Percentiles rank a stretch among this genome's conserved stretches.
These are phyloP conservation scores for Xenopus petersii DNA, from an alignment of 2,797 vertebrate genomes.

Conservation along the genomic window DNA sequence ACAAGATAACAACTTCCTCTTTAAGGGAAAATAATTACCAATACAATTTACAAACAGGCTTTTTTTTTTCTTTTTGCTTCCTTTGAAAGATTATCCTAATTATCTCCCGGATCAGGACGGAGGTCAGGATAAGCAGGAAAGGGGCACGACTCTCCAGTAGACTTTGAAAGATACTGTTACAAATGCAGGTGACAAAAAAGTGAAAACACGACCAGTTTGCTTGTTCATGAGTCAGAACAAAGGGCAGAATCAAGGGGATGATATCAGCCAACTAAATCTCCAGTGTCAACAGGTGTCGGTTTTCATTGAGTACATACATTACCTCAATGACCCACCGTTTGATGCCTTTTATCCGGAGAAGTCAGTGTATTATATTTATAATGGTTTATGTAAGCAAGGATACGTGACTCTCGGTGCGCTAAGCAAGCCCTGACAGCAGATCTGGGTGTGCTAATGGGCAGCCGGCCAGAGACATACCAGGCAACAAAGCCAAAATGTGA, in stretches of 20 bases:
- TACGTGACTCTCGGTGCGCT: conserved; percentile 42
- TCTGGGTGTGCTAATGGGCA: conserved; percentile 38
- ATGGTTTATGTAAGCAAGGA: conserved; percentile 47
- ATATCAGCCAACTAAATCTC: conserved; percentile 20
- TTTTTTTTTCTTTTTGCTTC: no score
- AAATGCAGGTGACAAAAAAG: neutral
- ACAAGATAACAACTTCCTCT: no score
- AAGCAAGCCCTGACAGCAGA: conserved; percentile 38
- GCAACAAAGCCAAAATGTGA: conserved; percentile 10
- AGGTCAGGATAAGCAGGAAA: no score
- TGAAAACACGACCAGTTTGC: neutral
- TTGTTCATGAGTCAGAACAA: neutral
- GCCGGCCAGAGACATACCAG: conserved; percentile 38
- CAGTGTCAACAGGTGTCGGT: conserved; percentile 30
- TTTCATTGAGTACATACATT: conserved; percentile 32
- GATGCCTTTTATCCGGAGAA: conserved; percentile 26
- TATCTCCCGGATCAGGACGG: no score
- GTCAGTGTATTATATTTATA: conserved; percentile 39
- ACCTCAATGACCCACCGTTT: conserved; percentile 34
- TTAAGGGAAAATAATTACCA: no score
- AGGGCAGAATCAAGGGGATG: neutral
- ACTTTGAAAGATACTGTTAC: neutral
- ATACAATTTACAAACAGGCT: no score
- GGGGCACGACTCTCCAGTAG: neutral
- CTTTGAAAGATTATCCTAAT: no score